Conservation (phyloP, 2,888 invertebrate species). For the Mechanitis messenoides region DNA sequence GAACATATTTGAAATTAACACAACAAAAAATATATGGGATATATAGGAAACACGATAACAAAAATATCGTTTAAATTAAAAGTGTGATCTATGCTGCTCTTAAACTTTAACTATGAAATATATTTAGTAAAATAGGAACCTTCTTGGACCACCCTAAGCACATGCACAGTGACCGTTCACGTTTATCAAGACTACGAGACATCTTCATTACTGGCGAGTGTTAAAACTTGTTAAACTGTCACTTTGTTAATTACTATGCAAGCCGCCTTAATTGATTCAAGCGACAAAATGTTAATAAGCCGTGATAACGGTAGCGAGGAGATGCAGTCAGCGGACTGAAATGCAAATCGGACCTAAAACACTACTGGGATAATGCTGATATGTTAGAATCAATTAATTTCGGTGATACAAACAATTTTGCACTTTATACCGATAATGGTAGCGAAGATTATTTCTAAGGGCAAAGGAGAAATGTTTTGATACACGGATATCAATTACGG, state of each 20-base stretch:
- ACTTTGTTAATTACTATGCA: constrained; percentile 70
- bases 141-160: constrained; percentile 42
- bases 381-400: constrained; percentile 53
- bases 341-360: constrained; percentile 60
- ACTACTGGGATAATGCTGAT: constrained; percentile 53
- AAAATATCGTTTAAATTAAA: no score
- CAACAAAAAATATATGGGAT: no score
- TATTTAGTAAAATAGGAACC: constrained; percentile 8
- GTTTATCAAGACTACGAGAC: constrained; percentile 54
- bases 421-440: constrained; percentile 15
- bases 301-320: constrained; percentile 48
- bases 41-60: no score
- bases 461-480: constrained; percentile 13
- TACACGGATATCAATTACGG: not conserved
- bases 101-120: not conserved
- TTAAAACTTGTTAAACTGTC: constrained; percentile 74
- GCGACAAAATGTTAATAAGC: constrained; percentile 74
- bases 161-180: constrained; percentile 42
- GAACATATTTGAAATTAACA: no score
- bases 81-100: not conserved
- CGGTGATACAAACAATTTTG: constrained; percentile 55
- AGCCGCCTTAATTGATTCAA: constrained; percentile 66
- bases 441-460: constrained; percentile 11
- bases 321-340: constrained; percentile 38
- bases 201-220: constrained; percentile 72